Evolutionary conservation across 2,888 invertebrate genomes (phyloP).

Genomic region (Agrotis ipsilon): DNA sequence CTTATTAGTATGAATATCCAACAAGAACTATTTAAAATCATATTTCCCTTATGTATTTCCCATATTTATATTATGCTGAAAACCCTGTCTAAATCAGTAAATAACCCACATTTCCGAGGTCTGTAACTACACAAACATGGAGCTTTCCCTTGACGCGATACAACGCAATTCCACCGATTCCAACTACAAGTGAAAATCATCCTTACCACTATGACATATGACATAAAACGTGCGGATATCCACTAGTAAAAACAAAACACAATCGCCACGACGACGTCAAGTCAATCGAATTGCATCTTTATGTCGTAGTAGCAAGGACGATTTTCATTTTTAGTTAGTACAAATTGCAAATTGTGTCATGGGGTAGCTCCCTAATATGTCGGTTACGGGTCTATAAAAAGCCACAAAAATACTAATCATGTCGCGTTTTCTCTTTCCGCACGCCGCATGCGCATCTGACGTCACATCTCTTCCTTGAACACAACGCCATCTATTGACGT

Average conservation of each 20-base stretch:
- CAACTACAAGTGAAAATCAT: too few species aligned
- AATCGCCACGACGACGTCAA: too few species aligned
- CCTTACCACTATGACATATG: too few species aligned
- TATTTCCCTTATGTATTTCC: constrained; percentile 1
- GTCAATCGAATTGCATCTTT: too few species aligned
- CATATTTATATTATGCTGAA: constrained; percentile 16
- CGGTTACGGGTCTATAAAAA: constrained; percentile 29
- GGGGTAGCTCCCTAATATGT: too few species aligned
- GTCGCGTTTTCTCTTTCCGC: constrained; percentile 79
- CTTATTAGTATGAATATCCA: neutral
- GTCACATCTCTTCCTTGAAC: constrained; percentile 47
- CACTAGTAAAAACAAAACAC: too few species aligned
- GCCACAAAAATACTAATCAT: constrained; percentile 77
- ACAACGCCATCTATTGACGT: constrained; percentile 58
- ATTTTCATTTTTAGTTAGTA: too few species aligned
- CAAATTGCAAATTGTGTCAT: too few species aligned
- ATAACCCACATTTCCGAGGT: constrained; percentile 67
- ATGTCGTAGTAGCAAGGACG: too few species aligned
- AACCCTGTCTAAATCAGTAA: constrained; percentile 49
- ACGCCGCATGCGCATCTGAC: constrained; percentile 65
- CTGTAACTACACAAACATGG: constrained; percentile 15
- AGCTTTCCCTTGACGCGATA: too few species aligned
- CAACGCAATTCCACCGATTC: too few species aligned
- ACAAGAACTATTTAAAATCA: neutral
- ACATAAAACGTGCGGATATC: too few species aligned